These are phyloP conservation scores for Carcharodon carcharias DNA, from an alignment of 2,797 vertebrate species.

Conservation along the genomic window DNA sequence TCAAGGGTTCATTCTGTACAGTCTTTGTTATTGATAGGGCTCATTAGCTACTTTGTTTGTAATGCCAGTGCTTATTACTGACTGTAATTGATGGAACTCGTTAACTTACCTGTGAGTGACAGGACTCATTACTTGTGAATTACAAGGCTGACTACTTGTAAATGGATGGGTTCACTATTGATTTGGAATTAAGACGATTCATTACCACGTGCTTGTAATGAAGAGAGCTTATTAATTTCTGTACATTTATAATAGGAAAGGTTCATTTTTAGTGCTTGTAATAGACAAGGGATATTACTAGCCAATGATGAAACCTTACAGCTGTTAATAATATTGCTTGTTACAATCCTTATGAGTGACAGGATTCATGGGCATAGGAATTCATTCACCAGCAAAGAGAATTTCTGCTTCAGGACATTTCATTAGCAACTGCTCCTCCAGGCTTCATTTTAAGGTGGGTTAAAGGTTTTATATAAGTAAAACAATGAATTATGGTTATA, in stretches of 20 bases:
- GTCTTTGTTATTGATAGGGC: constrained; percentile 11
- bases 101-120: constrained; percentile 28
- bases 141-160: background rate
- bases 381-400: background rate
- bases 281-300: background rate
- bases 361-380: background rate
- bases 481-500: background rate
- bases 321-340: background rate
- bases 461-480: background rate
- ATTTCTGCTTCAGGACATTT: background rate
- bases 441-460: background rate
- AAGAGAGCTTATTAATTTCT: background rate
- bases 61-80: constrained; percentile 17
- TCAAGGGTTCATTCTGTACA: background rate
- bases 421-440: background rate
- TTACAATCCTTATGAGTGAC: background rate
- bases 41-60: constrained; percentile 32
- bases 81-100: constrained; percentile 28
- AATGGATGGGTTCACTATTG: background rate
- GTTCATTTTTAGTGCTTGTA: background rate
- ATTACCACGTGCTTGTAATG: background rate
- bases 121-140: constrained; percentile 25
- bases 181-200: constrained; percentile 19
- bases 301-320: background rate
- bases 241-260: background rate